Percentiles rank a stretch among this genome's conserved stretches.
Evolutionary conservation across 2,113 vertebrate genomes (phyloP).

Genomic region (Poeciliopsis occidentalis): DNA sequence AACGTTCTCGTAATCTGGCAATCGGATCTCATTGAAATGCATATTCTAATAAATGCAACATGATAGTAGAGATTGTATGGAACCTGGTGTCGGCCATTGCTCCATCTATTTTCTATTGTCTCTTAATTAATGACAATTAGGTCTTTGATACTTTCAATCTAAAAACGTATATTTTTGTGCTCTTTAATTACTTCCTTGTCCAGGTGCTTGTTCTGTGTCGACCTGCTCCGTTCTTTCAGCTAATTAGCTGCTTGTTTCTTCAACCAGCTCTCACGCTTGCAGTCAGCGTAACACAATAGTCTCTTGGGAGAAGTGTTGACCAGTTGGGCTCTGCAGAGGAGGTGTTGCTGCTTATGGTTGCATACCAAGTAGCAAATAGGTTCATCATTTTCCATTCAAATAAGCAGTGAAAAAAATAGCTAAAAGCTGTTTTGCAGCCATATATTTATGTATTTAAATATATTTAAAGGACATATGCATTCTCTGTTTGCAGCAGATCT

Average conservation of each 20-base stretch:
- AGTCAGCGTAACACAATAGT: constrained; percentile 32
- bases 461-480: constrained; percentile 11
- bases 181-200: constrained; percentile 15
- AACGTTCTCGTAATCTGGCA: no score
- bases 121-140: background rate
- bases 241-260: constrained; percentile 53
- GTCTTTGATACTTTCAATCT: no score
- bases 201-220: constrained; percentile 31
- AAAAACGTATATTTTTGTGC: no score
- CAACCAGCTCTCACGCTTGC: constrained; percentile 52
- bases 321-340: constrained; percentile 16
- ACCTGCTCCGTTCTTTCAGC: constrained; percentile 42
- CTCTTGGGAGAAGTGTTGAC: constrained; percentile 46
- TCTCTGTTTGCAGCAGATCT: constrained; percentile 1
- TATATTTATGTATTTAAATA: background rate
- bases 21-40: no score
- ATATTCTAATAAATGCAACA: background rate
- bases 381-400: constrained; percentile 30
- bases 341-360: constrained; percentile 39
- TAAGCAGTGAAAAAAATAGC: background rate
- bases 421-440: no score
- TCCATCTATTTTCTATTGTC: background rate
- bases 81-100: background rate
- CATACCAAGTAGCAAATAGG: constrained; percentile 41
- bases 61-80: background rate